Base-by-base conservation (phyloP, 2,797 vertebrate species). In the Bufotes viridis region DNA sequence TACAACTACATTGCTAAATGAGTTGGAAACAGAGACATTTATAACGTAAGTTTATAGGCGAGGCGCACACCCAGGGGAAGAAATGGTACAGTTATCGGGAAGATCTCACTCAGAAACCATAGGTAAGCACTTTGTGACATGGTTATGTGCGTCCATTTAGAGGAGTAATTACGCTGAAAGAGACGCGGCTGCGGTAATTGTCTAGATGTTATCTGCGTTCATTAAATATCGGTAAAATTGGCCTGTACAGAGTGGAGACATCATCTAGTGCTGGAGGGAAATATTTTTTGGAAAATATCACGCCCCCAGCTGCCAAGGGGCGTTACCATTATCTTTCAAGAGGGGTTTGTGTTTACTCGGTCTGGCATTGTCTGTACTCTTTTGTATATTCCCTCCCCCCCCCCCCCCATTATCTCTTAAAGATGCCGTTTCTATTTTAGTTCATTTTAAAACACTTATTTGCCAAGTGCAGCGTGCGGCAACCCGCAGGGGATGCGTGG, bases 1-100 rank as follows among this genome's bases (percentile, higher is more conserved):
- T 34, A 70, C 65, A 51, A 83, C 70, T 83, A 34, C 29, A 49
- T n/a, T n/a, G 12, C 69, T 60, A 75, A 84, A 74, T 74, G 82
- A 84, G 69, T 49, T 60, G 69, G 69, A 74, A 70, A 75, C 53
- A 75, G 75, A 57, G 55, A 60, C 82, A 84, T 84, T 75, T 42
- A 60, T 72, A 61, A 34, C n/a, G 57, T 75, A 61, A 42, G 57
- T 34, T 22, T 57, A 1, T 55, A 20, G 17, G 24, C 58, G 67
- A 58, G 15, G 4, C 22, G 58, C n/a, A 42, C 70, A 51, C 82
- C 57, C 82, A 22, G 29, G 82, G 82, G 82, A 75, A 49, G 69
- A 29, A 22, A 17, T 34, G 29, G 20, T 9, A 14, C 4, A 58
- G 22, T 61, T 60, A n/a, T 13, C 67, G 13, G 34, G 9, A 20